Evolutionary conservation across 2,797 vertebrate genomes (phyloP).

Genomic region (Gallirallus australis): DNA sequence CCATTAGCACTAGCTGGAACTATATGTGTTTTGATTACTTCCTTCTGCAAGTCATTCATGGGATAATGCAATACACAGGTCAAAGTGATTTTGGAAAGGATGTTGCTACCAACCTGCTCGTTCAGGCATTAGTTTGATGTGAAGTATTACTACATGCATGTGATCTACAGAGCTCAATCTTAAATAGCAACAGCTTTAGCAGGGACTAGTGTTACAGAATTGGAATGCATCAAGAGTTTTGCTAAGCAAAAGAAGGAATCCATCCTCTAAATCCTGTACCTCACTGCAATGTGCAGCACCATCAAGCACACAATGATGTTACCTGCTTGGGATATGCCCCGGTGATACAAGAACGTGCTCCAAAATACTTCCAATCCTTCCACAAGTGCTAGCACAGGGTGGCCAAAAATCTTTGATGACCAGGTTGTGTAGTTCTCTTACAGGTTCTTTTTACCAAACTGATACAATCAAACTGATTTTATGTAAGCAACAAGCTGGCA

Average conservation of each 20-base stretch:
- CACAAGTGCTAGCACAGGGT: neutral
- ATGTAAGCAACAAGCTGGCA: neutral
- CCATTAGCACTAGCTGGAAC: constrained; percentile 24
- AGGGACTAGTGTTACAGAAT: neutral
- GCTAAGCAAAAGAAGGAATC: neutral
- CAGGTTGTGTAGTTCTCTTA: neutral
- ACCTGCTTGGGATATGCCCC: neutral
- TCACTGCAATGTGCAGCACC: neutral
- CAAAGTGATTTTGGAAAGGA: constrained; percentile 36
- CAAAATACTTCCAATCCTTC: neutral
- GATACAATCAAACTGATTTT: neutral
- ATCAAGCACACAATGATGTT: neutral
- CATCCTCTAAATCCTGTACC: neutral
- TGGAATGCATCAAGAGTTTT: neutral
- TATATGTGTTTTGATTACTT: constrained; percentile 23
- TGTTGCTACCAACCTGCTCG: neutral
- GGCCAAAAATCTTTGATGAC: neutral
- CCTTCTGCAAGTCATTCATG: neutral
- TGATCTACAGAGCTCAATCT: neutral
- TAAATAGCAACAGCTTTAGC: neutral
- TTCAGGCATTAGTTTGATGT: neutral
- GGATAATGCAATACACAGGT: neutral
- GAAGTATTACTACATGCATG: neutral
- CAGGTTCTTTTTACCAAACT: neutral
- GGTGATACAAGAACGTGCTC: neutral